phyloP scores from a whole-genome alignment of 2,113 vertebrate genomes.

The Thomomys bottae region DNA sequence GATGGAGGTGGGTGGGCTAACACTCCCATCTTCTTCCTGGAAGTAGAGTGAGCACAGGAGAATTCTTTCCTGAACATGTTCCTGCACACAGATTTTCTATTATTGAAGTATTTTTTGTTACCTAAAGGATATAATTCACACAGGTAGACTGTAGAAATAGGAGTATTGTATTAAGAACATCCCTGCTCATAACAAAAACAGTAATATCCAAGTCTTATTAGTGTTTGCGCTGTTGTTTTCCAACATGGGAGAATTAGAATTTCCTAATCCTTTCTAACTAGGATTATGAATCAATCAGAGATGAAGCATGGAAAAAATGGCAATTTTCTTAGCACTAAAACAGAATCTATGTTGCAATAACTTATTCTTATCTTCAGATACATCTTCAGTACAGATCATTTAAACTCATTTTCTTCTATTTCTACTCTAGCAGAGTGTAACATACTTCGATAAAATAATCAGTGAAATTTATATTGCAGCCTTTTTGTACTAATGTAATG shows the following conservation, averaged over 20 bases:
- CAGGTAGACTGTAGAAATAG: background rate
- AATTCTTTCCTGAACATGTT: background rate
- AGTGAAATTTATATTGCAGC: background rate
- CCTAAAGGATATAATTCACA: background rate
- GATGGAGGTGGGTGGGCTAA: background rate
- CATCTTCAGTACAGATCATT: background rate
- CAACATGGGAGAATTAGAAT: background rate
- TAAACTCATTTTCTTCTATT: constrained; percentile 35
- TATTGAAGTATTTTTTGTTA: background rate
- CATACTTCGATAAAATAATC: background rate
- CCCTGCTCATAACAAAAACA: constrained; percentile 14
- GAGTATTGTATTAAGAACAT: background rate
- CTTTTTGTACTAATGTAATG: constrained; percentile 3
- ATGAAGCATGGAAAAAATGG: background rate
- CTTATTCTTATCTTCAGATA: constrained; percentile 18
- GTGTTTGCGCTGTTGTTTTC: background rate
- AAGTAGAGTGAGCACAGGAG: too few species aligned
- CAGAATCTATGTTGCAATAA: background rate
- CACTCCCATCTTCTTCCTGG: background rate
- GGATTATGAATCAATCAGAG: background rate
- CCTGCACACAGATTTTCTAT: background rate
- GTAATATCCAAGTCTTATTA: background rate
- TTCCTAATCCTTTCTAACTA: constrained; percentile 17
- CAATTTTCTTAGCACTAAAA: constrained; percentile 4
- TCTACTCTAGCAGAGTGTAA: background rate